A percentile compares a stretch with the other conserved stretches of the same genome.
Conservation (phyloP, 2,797 vertebrate species). For the Typhlichthys eigenmanni region DNA sequence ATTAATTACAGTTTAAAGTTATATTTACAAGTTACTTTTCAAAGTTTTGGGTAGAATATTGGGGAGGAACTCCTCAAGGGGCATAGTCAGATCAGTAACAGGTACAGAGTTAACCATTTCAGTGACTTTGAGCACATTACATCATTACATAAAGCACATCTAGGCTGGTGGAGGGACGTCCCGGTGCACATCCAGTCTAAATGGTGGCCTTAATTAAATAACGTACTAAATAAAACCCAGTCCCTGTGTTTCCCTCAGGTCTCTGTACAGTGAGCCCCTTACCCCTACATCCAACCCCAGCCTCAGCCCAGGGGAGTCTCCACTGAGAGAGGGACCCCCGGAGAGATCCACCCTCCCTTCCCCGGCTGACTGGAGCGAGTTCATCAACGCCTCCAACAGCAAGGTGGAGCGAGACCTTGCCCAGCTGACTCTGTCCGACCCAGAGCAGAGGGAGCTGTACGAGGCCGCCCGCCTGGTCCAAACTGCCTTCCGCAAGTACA, state of each 20-base stretch:
- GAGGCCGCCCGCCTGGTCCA: slow-evolving; percentile 97
- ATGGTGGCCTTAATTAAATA: too few relatives aligned
- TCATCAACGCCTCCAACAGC: slow-evolving; percentile 95
- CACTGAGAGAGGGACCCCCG: slow-evolving; percentile 83
- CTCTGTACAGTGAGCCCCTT: slow-evolving; percentile 90
- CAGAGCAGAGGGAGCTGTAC: slow-evolving; percentile 97
- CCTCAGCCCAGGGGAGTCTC: slow-evolving; percentile 90
- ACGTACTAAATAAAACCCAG: neutral
- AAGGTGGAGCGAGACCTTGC: slow-evolving; percentile 97
- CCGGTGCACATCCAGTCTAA: too few relatives aligned
- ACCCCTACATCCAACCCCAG: slow-evolving; percentile 92
- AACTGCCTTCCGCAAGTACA: slow-evolving; percentile 98
- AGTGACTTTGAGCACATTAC: too few relatives aligned
- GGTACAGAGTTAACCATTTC: too few relatives aligned
- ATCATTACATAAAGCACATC: too few relatives aligned
- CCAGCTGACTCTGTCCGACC: slow-evolving; percentile 96
- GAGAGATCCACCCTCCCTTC: slow-evolving; percentile 90
- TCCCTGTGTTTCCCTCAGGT: slow-evolving; percentile 72
- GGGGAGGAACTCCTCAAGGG: too few relatives aligned
- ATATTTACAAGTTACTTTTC: too few relatives aligned
- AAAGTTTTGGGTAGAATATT: too few relatives aligned
- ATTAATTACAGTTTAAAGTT: too few relatives aligned
- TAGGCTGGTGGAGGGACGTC: too few relatives aligned
- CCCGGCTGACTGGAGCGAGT: slow-evolving; percentile 95
- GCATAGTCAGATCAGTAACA: too few relatives aligned